Conservation (phyloP, 2,113 vertebrate species). For the Peromyscus leucopus region DNA sequence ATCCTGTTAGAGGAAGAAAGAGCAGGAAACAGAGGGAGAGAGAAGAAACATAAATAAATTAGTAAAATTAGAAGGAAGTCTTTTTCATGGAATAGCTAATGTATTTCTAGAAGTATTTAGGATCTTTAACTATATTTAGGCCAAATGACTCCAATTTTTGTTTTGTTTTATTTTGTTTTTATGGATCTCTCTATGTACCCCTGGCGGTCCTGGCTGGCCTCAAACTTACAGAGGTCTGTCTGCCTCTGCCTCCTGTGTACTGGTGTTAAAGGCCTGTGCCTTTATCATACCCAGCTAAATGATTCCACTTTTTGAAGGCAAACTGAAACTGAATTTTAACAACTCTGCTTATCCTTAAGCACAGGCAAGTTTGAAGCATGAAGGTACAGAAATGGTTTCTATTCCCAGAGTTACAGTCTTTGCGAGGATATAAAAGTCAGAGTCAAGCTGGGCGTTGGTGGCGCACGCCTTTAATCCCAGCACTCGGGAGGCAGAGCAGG, state of each 20-base stretch:
- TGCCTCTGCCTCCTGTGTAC: not conserved
- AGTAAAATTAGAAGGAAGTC: not conserved
- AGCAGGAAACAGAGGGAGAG: too few species aligned
- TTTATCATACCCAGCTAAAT: not conserved
- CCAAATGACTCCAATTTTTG: not conserved
- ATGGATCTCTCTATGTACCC: not conserved
- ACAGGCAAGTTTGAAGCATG: slow-evolving; percentile 1
- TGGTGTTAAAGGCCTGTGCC: not conserved
- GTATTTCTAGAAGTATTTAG: slow-evolving; percentile 22
- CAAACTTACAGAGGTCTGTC: not conserved
- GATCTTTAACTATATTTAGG: slow-evolving; percentile 13
- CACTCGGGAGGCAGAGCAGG: too few species aligned
- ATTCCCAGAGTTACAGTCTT: not conserved
- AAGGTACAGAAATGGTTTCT: not conserved
- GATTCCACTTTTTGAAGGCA: not conserved
- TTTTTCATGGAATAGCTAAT: not conserved
- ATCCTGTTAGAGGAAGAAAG: not conserved
- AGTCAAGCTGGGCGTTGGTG: too few species aligned
- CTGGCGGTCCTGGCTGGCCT: not conserved
- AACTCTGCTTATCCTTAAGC: not conserved
- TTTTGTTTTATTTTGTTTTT: not conserved
- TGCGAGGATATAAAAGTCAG: slow-evolving; percentile 20
- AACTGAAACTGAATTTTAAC: slow-evolving; percentile 45
- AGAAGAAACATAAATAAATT: not conserved
- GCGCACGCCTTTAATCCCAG: too few species aligned